Evolutionary conservation across 2,113 vertebrate species (phyloP), one percentile per base, ranked within the genome.

Genomic region (Smithornis capensis): DNA sequence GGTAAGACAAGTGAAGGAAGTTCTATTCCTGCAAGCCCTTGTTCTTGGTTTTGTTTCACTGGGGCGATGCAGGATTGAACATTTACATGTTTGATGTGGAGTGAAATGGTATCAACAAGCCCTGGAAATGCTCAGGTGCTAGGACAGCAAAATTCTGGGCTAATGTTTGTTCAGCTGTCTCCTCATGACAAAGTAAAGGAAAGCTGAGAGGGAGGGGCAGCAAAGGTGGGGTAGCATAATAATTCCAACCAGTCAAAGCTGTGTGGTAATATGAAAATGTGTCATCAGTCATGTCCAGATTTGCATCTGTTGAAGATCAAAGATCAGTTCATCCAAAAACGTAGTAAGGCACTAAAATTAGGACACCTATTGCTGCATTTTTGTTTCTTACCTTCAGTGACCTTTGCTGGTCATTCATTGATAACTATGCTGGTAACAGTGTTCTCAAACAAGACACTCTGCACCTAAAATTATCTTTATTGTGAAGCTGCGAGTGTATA

Each of bases 161-260:
- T 50, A 45, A 83, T 98, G 96, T 98, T 98, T 98, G 93, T 94
- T 97, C 98, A 98, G 98, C 97, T 98, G 98, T 97, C 86, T 92
- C 77, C 49, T 91, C 75, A 0, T 81, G 52, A 65, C 56, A 78
- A 77, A 85, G 52, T 70, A 81, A 87, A 85, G 85, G 25, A 50
- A 94, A 87, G 81, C 71, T 78, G 71, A 93, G 75, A 89, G 93
- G 79, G 92, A 95, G 83, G 87, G 74, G 15, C 33, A 57, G 70
- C 56, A 53, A 91, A 84, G 87, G 55, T 95, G 87, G 82, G 59
- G 65, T 74, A 93, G 17, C 6, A 14, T 68, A 55, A 13, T 42
- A 83, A 77, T 93, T 96, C 64, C 67, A 67, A 42, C 83, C 86
- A 94, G 64, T 84, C 62, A 73, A 70, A 97, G 92, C 10, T 68